These are phyloP conservation scores for Trichomalopsis sarcophagae DNA, from an alignment of 1,140 invertebrate genomes.

Conservation along the genomic window DNA sequence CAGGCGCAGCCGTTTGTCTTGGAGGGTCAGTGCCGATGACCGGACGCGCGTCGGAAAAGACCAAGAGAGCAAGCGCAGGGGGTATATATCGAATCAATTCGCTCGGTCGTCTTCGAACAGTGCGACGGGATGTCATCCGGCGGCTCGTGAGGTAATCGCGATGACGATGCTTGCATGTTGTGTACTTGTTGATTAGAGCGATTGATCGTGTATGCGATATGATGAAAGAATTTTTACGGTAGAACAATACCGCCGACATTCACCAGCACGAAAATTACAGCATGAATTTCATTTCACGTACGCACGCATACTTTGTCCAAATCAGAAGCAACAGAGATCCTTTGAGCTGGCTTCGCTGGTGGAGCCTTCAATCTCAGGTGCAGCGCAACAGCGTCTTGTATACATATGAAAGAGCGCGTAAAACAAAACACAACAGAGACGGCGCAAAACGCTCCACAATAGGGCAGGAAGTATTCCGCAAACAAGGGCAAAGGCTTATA, in stretches of 20 bases:
- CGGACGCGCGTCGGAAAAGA: constrained; percentile 7
- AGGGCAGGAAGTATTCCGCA: background rate
- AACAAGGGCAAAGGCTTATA: background rate
- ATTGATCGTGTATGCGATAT: too few relatives aligned
- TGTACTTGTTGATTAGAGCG: too few relatives aligned
- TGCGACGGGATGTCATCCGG: background rate
- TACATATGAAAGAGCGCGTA: background rate
- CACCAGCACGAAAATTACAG: too few relatives aligned
- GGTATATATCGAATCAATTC: constrained; percentile 6
- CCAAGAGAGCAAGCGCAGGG: background rate
- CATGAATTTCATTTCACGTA: too few relatives aligned
- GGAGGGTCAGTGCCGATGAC: constrained; percentile 9
- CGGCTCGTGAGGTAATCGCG: background rate
- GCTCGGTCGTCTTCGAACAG: constrained; percentile 9
- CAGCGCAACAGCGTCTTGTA: background rate
- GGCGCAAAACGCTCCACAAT: background rate
- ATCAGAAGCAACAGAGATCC: background rate
- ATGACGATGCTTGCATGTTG: too few relatives aligned
- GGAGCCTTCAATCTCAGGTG: background rate
- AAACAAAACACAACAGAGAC: background rate
- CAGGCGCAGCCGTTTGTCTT: constrained; percentile 5
- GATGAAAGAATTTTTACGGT: too few relatives aligned
- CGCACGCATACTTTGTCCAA: background rate
- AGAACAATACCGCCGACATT: too few relatives aligned
- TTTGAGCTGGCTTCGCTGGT: background rate